These are phyloP conservation scores for Drosophila sp. DNA, from an alignment of 1,140 invertebrate species.

Conservation along the genomic window DNA sequence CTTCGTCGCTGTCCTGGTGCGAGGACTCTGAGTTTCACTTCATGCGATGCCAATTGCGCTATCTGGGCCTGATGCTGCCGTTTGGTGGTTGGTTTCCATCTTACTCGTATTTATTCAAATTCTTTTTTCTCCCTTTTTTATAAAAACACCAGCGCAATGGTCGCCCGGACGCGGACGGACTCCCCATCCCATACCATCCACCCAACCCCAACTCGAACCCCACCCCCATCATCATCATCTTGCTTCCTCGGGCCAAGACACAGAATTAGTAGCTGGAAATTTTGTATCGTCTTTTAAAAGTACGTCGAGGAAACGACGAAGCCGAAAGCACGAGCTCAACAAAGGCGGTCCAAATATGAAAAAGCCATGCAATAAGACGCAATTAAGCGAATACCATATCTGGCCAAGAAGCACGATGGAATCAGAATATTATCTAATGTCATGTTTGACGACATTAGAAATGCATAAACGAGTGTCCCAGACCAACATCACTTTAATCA, in stretches of 20 bases:
- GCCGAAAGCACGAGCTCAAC: slow-evolving; percentile 7
- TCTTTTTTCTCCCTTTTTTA: slow-evolving; percentile 28
- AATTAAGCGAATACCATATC: slow-evolving; percentile 10
- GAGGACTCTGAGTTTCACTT: slow-evolving; percentile 30
- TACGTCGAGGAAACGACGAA: slow-evolving; percentile 8
- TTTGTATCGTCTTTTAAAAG: slow-evolving; percentile 17
- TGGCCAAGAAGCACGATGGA: not conserved
- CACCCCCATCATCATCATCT: not conserved
- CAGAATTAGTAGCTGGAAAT: slow-evolving; percentile 21
- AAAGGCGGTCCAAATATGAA: slow-evolving; percentile 12
- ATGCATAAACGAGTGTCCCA: not conserved
- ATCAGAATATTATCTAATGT: not conserved
- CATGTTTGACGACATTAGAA: not conserved
- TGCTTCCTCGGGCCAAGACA: slow-evolving; percentile 2
- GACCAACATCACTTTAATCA: no score
- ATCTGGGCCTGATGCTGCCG: slow-evolving; percentile 23
- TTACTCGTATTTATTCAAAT: slow-evolving; percentile 52
- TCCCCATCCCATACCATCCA: not conserved
- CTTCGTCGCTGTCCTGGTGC: slow-evolving; percentile 19
- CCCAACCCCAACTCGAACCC: not conserved
- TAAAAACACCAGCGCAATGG: slow-evolving; percentile 15
- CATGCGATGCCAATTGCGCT: slow-evolving; percentile 21
- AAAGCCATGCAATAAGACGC: slow-evolving; percentile 14
- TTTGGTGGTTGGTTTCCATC: slow-evolving; percentile 61
- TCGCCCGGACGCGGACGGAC: slow-evolving; percentile 7